Evolutionary conservation across 1,140 invertebrate genomes (phyloP).

Genomic region (Diprion similis): DNA sequence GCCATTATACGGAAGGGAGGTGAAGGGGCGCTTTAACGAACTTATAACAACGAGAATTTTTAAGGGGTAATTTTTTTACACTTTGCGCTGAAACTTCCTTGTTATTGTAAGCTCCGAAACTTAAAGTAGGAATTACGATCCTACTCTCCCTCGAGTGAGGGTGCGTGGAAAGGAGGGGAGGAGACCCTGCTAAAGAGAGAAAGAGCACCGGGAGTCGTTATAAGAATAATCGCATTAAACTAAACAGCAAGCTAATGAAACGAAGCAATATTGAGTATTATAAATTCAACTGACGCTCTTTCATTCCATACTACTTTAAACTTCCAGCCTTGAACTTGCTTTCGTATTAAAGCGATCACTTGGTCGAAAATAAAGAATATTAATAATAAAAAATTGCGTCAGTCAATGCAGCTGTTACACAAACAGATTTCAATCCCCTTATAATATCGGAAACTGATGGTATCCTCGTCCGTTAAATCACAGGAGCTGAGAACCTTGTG

Average conservation of each 20-base stretch:
- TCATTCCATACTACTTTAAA: neutral
- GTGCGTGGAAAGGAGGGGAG: too few relatives aligned
- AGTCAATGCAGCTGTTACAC: too few relatives aligned
- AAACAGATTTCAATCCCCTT: too few relatives aligned
- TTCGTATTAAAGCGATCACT: too few relatives aligned
- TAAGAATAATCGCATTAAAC: slow-evolving; percentile 27
- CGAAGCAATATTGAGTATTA: slow-evolving; percentile 20
- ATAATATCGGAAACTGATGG: too few relatives aligned
- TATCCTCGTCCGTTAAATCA: too few relatives aligned
- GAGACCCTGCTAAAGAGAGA: neutral
- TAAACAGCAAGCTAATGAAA: slow-evolving; percentile 25
- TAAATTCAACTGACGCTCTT: slow-evolving; percentile 16
- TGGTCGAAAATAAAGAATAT: too few relatives aligned
- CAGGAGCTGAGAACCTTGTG: too few relatives aligned
- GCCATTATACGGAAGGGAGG: too few relatives aligned
- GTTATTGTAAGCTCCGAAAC: slow-evolving; percentile 9
- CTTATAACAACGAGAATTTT: neutral
- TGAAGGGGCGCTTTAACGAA: too few relatives aligned
- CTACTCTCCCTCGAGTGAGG: neutral
- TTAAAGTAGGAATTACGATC: slow-evolving; percentile 11
- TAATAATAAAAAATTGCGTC: too few relatives aligned
- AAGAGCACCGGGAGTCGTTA: neutral
- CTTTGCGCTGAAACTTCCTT: neutral
- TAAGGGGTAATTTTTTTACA: neutral
- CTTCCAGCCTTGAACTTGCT: too few relatives aligned